Conservation (phyloP, 1,140 invertebrate genomes). For the Patella vulgata region DNA sequence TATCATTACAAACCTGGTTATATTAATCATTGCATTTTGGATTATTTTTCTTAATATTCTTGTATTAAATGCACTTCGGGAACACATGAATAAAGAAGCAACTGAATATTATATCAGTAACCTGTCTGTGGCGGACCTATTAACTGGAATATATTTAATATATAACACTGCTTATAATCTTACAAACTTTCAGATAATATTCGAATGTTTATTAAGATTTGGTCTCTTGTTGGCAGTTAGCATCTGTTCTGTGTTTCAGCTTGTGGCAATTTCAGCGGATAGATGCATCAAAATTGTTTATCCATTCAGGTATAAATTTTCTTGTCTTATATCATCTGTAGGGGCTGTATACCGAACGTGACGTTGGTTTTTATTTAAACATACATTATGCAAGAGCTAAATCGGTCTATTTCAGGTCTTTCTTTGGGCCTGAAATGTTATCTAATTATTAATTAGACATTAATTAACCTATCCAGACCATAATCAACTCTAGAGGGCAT, state of each 20-base stretch:
- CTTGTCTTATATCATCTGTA: background rate
- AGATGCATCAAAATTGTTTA: conserved; percentile 30
- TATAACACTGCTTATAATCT: conserved; percentile 26
- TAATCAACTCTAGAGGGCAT: too few relatives aligned
- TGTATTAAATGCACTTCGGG: conserved; percentile 1
- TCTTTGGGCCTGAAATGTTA: too few relatives aligned
- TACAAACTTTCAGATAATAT: conserved; percentile 17
- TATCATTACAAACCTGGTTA: conserved; percentile 6
- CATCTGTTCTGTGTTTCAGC: conserved; percentile 18
- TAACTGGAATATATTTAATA: conserved; percentile 21
- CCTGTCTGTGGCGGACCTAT: conserved; percentile 18
- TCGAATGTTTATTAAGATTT: conserved; percentile 25
- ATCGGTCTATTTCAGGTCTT: too few relatives aligned
- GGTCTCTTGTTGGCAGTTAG: conserved; percentile 3
- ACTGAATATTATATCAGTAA: conserved; percentile 3
- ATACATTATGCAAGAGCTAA: too few relatives aligned
- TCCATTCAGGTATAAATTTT: conserved; percentile 20
- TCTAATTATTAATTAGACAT: too few relatives aligned
- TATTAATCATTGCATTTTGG: conserved; percentile 8
- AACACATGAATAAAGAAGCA: too few relatives aligned
- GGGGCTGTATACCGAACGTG: too few relatives aligned
- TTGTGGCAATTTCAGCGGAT: conserved; percentile 20
- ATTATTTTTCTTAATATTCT: conserved; percentile 21
- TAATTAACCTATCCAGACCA: too few relatives aligned
- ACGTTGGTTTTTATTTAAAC: too few relatives aligned